Percentiles rank a stretch among this genome's conserved stretches.
These are phyloP conservation scores for Denticeps clupeoides DNA, from an alignment of 2,797 vertebrate genomes.

Conservation along the genomic window DNA sequence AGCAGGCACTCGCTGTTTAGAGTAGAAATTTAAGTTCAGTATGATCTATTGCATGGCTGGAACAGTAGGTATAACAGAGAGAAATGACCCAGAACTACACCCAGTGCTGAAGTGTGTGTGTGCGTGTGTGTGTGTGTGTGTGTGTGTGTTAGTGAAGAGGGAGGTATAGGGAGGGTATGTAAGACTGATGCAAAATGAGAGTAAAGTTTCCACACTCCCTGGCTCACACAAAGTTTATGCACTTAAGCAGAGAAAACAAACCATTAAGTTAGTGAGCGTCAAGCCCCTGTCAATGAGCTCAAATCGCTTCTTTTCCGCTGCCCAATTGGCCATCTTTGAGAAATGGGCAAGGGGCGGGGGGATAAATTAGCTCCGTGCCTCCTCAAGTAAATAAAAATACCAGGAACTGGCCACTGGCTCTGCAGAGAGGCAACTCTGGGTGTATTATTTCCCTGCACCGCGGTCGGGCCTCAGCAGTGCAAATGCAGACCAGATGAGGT, in stretches of 20 bases:
- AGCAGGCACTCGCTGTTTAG: slow-evolving; percentile 30
- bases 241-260: slow-evolving; percentile 83
- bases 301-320: too few relatives aligned
- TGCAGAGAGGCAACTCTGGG: slow-evolving; percentile 53
- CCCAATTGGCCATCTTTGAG: too few relatives aligned
- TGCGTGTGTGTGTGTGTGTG: not conserved
- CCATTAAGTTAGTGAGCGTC: slow-evolving; percentile 58
- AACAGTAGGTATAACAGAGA: slow-evolving; percentile 44
- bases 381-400: slow-evolving; percentile 72
- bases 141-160: too few relatives aligned
- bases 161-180: slow-evolving; percentile 35
- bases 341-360: slow-evolving; percentile 27
- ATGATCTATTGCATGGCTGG: slow-evolving; percentile 32
- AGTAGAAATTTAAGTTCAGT: slow-evolving; percentile 9
- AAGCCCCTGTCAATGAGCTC: slow-evolving; percentile 49
- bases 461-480: slow-evolving; percentile 47
- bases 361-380: slow-evolving; percentile 69
- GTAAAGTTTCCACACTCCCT: slow-evolving; percentile 71
- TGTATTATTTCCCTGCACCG: slow-evolving; percentile 52
- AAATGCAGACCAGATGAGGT: slow-evolving; percentile 58
- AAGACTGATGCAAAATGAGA: slow-evolving; percentile 60
- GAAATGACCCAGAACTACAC: slow-evolving; percentile 32
- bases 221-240: slow-evolving; percentile 69
- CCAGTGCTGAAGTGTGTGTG: not conserved
- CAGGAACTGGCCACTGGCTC: slow-evolving; percentile 57